Conservation (phyloP, 1,140 invertebrate genomes). For the Bombus polaris region DNA sequence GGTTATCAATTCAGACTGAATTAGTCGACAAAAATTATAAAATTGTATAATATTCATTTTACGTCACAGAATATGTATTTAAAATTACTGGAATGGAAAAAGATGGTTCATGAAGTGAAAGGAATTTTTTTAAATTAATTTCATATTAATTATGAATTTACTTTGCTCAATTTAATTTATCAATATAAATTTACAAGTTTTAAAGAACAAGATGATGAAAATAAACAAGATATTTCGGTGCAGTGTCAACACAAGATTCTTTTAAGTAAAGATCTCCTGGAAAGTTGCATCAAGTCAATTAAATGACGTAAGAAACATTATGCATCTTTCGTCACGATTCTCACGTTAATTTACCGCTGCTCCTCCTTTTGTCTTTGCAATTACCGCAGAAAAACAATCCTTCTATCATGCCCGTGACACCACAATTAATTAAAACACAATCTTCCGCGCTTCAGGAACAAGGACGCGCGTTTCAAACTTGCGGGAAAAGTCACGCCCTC, state of each 20-base stretch:
- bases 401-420: neutral
- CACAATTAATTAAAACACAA: conserved; percentile 27
- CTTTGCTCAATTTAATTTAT: too few species aligned
- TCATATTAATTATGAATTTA: too few species aligned
- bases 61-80: neutral
- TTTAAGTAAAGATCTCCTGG: neutral
- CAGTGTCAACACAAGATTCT: neutral
- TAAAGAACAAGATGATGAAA: neutral
- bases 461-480: conserved; percentile 27
- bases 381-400: neutral
- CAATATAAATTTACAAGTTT: neutral
- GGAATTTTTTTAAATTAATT: neutral
- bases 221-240: neutral
- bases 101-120: too few species aligned
- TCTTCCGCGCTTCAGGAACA: neutral
- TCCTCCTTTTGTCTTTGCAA: neutral
- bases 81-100: neutral
- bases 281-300: conserved; percentile 26
- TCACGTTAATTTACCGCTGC: conserved; percentile 7
- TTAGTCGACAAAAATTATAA: neutral
- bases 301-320: conserved; percentile 32
- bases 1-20: neutral
- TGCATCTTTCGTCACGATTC: conserved; percentile 20
- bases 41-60: neutral
- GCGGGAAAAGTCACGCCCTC: neutral